Evolutionary conservation across 2,888 invertebrate genomes (phyloP).

Genomic region (Tholera decimalis): DNA sequence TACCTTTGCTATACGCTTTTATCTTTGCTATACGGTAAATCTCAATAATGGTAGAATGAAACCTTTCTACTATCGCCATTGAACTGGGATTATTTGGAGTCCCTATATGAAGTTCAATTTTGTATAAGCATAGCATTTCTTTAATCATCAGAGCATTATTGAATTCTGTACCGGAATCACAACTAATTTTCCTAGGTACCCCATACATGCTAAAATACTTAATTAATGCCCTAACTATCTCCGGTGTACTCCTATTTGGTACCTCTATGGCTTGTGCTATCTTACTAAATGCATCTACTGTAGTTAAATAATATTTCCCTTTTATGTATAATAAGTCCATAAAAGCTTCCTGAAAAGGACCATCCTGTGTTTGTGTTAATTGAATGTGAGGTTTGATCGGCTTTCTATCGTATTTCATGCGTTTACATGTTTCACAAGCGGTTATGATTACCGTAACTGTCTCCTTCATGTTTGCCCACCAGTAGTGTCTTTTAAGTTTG

Average conservation of each 20-base stretch:
- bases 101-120: slow-evolving; percentile 3
- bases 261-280: neutral
- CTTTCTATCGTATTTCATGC: no score
- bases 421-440: no score
- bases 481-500: no score
- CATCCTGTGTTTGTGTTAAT: no score
- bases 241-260: slow-evolving; percentile 4
- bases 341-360: no score
- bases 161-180: neutral
- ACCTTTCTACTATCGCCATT: slow-evolving; percentile 7
- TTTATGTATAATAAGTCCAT: no score
- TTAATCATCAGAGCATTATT: no score
- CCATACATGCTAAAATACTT: slow-evolving; percentile 2
- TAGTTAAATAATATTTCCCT: no score
- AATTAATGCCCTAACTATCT: slow-evolving; percentile 5
- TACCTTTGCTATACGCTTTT: slow-evolving; percentile 5
- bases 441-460: no score
- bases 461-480: no score
- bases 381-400: no score
- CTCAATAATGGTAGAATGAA: slow-evolving; percentile 9
- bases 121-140: neutral
- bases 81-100: slow-evolving; percentile 4
- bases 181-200: neutral
- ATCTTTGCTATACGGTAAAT: slow-evolving; percentile 4
- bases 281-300: no score